These are phyloP conservation scores for Macroteleia sp. DNA, from an alignment of 2,888 invertebrate genomes.

Conservation along the genomic window DNA sequence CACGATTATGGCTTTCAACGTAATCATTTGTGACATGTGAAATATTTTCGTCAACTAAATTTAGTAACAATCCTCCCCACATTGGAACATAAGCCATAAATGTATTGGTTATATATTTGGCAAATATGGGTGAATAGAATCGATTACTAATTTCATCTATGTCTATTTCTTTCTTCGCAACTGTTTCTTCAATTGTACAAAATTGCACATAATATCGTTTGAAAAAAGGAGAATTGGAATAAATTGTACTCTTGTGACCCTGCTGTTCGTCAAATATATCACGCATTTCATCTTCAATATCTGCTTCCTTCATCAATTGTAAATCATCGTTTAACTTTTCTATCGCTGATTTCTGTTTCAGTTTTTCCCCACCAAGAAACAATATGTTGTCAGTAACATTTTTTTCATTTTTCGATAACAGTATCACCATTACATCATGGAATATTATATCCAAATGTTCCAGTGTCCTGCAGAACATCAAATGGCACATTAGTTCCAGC, in stretches of 20 bases:
- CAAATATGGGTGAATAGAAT: constrained; percentile 10
- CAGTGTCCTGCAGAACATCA: constrained; percentile 44
- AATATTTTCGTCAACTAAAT: neutral
- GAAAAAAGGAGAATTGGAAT: constrained; percentile 48
- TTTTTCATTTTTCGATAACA: constrained; percentile 4
- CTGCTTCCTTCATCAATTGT: constrained; percentile 5
- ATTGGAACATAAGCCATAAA: neutral
- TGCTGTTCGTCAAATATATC: neutral
- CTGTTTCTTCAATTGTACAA: neutral
- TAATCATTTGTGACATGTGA: constrained; percentile 54
- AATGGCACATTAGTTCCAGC: constrained; percentile 46
- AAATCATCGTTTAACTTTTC: constrained; percentile 28
- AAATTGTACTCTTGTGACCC: constrained; percentile 18
- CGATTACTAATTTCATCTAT: neutral
- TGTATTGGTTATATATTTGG: neutral
- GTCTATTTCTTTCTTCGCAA: neutral
- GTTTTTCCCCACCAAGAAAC: constrained; percentile 19
- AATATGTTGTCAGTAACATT: constrained; percentile 1
- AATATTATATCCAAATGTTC: constrained; percentile 37
- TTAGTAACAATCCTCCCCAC: neutral
- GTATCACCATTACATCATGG: constrained; percentile 27
- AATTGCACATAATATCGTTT: constrained; percentile 2
- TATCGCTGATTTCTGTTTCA: neutral
- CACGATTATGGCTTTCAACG: constrained; percentile 40
- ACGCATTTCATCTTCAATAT: neutral